Evolutionary conservation across 2,113 vertebrate genomes (phyloP).

Genomic region (Arizona elegans): DNA sequence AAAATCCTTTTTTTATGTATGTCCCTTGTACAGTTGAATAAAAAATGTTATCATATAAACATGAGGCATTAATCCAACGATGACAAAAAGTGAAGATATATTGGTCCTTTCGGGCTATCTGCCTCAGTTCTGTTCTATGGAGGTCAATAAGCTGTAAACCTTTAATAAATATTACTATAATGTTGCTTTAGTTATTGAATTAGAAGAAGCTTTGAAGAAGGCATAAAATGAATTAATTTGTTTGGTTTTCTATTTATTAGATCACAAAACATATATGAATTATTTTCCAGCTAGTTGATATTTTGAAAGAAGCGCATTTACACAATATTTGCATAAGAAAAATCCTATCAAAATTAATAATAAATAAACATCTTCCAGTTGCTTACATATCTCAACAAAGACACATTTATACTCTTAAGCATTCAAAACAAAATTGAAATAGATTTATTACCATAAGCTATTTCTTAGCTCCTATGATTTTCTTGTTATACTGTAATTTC

Average conservation of each 20-base stretch:
- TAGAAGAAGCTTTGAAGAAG: slow-evolving; percentile 60
- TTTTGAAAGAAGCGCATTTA: slow-evolving; percentile 50
- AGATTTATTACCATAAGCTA: slow-evolving; percentile 49
- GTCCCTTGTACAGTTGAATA: slow-evolving; percentile 36
- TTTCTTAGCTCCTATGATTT: slow-evolving; percentile 44
- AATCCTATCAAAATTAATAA: slow-evolving; percentile 36
- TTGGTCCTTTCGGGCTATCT: slow-evolving; percentile 65
- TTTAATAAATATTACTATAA: slow-evolving; percentile 67
- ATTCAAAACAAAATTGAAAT: slow-evolving; percentile 45
- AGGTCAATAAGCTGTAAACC: slow-evolving; percentile 66
- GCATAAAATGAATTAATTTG: slow-evolving; percentile 53
- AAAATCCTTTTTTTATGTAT: slow-evolving; percentile 54
- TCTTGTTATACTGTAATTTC: slow-evolving; percentile 44
- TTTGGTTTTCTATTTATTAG: slow-evolving; percentile 62
- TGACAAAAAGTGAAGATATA: slow-evolving; percentile 67
- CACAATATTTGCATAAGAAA: slow-evolving; percentile 38
- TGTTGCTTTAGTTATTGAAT: slow-evolving; percentile 65
- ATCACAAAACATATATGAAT: slow-evolving; percentile 40
- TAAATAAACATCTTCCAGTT: slow-evolving; percentile 36
- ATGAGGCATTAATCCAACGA: slow-evolving; percentile 58
- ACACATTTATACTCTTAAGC: slow-evolving; percentile 38
- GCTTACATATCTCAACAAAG: slow-evolving; percentile 36
- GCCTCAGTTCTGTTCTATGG: slow-evolving; percentile 58
- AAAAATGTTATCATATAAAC: slow-evolving; percentile 66
- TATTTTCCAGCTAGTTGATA: slow-evolving; percentile 30